Conservation (phyloP, 2,888 invertebrate genomes). For the Acleris emargana region DNA sequence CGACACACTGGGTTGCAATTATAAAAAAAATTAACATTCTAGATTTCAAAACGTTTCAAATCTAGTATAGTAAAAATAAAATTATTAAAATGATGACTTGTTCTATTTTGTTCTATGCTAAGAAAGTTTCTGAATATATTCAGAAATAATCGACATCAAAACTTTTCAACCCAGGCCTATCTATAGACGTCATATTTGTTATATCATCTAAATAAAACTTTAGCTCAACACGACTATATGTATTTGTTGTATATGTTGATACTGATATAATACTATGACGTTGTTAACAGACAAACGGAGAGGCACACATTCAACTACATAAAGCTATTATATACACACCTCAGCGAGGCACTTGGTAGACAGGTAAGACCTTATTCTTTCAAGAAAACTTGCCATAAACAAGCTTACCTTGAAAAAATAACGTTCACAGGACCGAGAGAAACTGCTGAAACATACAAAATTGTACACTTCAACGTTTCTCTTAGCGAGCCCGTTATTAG, state of each 20-base stretch:
- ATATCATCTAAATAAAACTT: slow-evolving; percentile 17
- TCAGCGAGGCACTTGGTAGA: slow-evolving; percentile 71
- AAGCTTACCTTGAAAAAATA: slow-evolving; percentile 9
- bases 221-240: slow-evolving; percentile 2
- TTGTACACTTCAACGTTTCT: slow-evolving; percentile 7
- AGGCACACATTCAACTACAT: slow-evolving; percentile 71
- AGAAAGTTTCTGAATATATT: no score
- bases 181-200: background rate
- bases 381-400: background rate
- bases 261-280: slow-evolving; percentile 30
- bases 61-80: no score
- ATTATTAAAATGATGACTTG: no score
- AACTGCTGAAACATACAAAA: background rate
- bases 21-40: background rate
- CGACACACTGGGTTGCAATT: background rate
- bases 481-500: slow-evolving; percentile 18
- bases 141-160: slow-evolving; percentile 1
- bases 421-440: background rate
- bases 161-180: slow-evolving; percentile 7
- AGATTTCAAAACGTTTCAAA: no score
- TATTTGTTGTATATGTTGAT: slow-evolving; percentile 21
- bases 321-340: slow-evolving; percentile 74
- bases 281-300: slow-evolving; percentile 52
- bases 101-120: no score
- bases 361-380: slow-evolving; percentile 35